Evolutionary conservation across 2,888 invertebrate species (phyloP).

Genomic region (Abrostola triplasia): DNA sequence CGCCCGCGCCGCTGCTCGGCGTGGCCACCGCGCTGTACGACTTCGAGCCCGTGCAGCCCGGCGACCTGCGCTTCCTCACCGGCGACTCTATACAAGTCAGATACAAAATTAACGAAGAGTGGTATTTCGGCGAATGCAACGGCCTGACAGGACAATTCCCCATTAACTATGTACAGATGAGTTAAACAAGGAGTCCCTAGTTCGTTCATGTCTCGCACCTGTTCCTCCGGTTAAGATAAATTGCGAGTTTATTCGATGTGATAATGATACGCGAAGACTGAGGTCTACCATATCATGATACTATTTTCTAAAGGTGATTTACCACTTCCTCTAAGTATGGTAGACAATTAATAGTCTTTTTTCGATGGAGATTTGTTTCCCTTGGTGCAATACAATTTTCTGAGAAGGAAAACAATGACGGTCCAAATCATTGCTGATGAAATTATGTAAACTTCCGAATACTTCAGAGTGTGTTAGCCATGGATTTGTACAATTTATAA

Average conservation of each 20-base stretch:
- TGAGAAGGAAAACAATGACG: conserved; percentile 37
- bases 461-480: conserved; percentile 62
- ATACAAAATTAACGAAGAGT: conserved; percentile 92
- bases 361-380: conserved; percentile 36
- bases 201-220: conserved; percentile 24
- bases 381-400: conserved; percentile 50
- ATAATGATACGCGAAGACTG: conserved; percentile 62
- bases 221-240: conserved; percentile 29
- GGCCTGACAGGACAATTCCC: conserved; percentile 93
- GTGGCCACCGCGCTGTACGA: conserved; percentile 91
- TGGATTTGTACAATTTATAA: conserved; percentile 73
- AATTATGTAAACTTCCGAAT: conserved; percentile 43
- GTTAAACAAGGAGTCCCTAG: conserved; percentile 60
- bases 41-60: conserved; percentile 89
- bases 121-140: conserved; percentile 92
- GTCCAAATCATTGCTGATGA: conserved; percentile 23
- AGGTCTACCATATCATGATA: conserved; percentile 59
- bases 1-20: conserved; percentile 62
- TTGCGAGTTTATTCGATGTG: conserved; percentile 48
- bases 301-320: conserved; percentile 45
- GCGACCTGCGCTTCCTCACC: conserved; percentile 74
- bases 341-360: conserved; percentile 32
- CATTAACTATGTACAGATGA: conserved; percentile 91
- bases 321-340: conserved; percentile 39
- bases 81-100: conserved; percentile 89